A percentile compares a stretch with the other conserved stretches of the same genome.
These are phyloP conservation scores for Drosophila glabriapex DNA, from an alignment of 2,888 invertebrate species.

Conservation along the genomic window DNA sequence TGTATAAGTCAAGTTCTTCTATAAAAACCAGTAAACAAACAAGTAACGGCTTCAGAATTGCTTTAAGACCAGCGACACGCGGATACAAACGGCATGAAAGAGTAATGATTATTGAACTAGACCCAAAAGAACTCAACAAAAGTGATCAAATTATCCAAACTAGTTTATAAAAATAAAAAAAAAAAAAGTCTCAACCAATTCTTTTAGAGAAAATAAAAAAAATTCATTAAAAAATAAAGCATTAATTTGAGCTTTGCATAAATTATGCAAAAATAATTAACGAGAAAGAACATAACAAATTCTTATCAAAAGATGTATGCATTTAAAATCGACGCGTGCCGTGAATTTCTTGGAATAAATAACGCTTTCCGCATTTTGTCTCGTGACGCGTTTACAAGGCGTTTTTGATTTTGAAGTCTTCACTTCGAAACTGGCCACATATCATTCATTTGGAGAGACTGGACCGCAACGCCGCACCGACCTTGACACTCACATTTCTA, in stretches of 20 bases:
- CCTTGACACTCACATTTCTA: conserved; percentile 85
- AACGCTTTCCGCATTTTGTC: conserved; percentile 62
- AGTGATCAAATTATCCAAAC: conserved; percentile 62
- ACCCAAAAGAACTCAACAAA: conserved; percentile 44
- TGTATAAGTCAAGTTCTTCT: conserved; percentile 63
- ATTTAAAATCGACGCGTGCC: conserved; percentile 63
- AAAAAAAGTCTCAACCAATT: conserved; percentile 20
- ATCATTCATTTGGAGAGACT: conserved; percentile 25
- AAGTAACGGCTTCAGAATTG: conserved; percentile 73
- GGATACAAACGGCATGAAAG: conserved; percentile 66
- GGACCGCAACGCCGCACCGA: conserved; percentile 62
- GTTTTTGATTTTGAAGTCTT: conserved; percentile 17
- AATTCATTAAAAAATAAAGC: conserved; percentile 3
- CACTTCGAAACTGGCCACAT: conserved; percentile 43
- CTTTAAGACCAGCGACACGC: conserved; percentile 67
- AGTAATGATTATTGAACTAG: conserved; percentile 39
- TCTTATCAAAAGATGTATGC: conserved; percentile 33
- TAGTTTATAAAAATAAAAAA: conserved; percentile 46
- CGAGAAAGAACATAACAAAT: conserved; percentile 42
- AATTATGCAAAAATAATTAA: conserved; percentile 56
- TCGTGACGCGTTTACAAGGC: conserved; percentile 65
- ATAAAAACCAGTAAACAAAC: conserved; percentile 79
- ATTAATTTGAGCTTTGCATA: conserved; percentile 41
- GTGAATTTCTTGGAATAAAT: conserved; percentile 9
- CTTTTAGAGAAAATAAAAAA: conserved; percentile 25